Evolutionary conservation across 2,797 vertebrate species (phyloP).

Genomic region (Xiphorhynchus erythropygius): DNA sequence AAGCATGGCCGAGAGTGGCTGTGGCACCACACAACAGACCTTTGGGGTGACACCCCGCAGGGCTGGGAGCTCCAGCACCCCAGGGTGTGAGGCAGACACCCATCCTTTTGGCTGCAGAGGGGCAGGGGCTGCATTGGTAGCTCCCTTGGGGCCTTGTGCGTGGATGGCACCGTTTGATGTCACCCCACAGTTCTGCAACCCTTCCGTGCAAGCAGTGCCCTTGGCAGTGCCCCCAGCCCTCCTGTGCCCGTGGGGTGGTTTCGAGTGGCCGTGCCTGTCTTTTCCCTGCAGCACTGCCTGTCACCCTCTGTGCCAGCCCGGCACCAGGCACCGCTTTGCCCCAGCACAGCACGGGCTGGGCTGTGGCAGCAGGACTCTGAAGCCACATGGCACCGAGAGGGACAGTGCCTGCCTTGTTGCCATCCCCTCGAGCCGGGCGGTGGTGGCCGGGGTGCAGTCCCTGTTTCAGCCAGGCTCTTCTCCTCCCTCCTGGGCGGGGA

Average conservation of each 20-base stretch:
- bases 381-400: neutral
- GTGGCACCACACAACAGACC: rapidly evolving
- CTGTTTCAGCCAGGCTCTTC: neutral
- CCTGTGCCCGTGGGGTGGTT: neutral
- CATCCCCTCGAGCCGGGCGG: neutral
- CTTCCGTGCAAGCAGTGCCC: neutral
- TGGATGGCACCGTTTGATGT: neutral
- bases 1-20: rapidly evolving
- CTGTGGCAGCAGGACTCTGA: neutral
- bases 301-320: neutral
- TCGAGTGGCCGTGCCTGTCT: rapidly evolving
- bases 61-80: neutral
- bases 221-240: neutral
- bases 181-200: neutral
- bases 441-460: neutral
- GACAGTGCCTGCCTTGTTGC: slow-evolving; percentile 53
- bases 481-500: slow-evolving; percentile 59
- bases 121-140: neutral
- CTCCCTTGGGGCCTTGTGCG: neutral
- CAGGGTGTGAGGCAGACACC: neutral
- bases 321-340: slow-evolving; percentile 36
- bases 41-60: neutral
- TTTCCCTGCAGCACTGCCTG: neutral
- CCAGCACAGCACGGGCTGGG: neutral
- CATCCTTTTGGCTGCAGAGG: neutral